Base-by-base conservation (phyloP, 2,888 invertebrate genomes). In the Phymatocera aterrima region DNA sequence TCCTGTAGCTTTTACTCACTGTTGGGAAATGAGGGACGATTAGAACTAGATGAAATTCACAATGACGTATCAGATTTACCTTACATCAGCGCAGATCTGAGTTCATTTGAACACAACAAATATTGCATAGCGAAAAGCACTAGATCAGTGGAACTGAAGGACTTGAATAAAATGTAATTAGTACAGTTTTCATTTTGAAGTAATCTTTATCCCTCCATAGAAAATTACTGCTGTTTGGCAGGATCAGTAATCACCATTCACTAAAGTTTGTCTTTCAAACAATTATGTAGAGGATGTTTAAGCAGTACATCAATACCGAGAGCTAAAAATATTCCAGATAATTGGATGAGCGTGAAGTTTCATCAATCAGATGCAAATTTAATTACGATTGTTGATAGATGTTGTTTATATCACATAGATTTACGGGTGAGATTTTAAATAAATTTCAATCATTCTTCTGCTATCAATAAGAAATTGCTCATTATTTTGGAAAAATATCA, bases 361-460 rank as follows among this genome's bases (percentile, higher is more conserved):
- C 83, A 87, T 5, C 54, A 81, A 21, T 79, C 24, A 2, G 84
- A 88, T 80, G 83, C 84, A 64, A 84, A 86, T 77, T 77, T 86
- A 78, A 78, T 90, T 18, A 81, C 87, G 78, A 86, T 85, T 34
- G 80, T 83, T 24, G 88, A 90, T 28, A 86, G 89, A 84, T 87
- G 88, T 78, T 90, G 88, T 40, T 72, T 90, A 24, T 84, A 87
- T 84, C 87, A 88, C 81, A 79, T 89, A 4, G 89, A 89, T 77
- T 78, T 80, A 15, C 85, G 89, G 77, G 88, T 89, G 83, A 84
- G 83, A 70, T 68, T 34, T 12, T 12, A 54, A 34, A 31, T 3
- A 37, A 60, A n/a, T 18, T 2, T 54, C 10, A 0, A 21, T 77
- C 37, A 57, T 57, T 60, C 4, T 31, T 37, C 21, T 34, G n/a